phyloP scores from a whole-genome alignment of 2,888 invertebrate genomes.

The Eurytoma adleriae region DNA sequence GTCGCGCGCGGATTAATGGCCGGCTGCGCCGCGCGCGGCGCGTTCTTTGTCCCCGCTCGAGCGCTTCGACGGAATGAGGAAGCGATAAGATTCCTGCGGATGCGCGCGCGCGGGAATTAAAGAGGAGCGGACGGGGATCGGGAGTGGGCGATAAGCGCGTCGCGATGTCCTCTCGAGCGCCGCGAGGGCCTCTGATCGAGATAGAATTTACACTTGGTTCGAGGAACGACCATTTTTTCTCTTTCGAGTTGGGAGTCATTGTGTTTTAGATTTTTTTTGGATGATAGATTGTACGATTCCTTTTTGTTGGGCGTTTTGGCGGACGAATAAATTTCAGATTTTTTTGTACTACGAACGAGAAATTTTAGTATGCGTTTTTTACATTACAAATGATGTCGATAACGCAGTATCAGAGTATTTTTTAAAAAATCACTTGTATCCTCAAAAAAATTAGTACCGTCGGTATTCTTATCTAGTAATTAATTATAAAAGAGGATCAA shows the following conservation, averaged over 20 bases:
- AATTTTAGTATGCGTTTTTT: too few relatives aligned
- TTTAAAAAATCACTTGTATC: too few relatives aligned
- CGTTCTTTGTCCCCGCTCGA: slow-evolving; percentile 1
- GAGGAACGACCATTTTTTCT: too few relatives aligned
- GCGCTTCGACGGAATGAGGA: slow-evolving; percentile 19
- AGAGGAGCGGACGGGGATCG: not conserved
- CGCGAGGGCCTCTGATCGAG: not conserved
- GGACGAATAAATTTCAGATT: too few relatives aligned
- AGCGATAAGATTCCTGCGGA: slow-evolving; percentile 34
- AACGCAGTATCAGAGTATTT: too few relatives aligned
- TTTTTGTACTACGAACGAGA: too few relatives aligned
- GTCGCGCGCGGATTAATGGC: slow-evolving; percentile 40
- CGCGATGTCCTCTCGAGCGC: not conserved
- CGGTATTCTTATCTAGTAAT: too few relatives aligned
- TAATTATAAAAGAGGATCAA: too few relatives aligned
- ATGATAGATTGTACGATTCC: too few relatives aligned
- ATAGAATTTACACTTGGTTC: slow-evolving; percentile 3
- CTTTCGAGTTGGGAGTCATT: not conserved
- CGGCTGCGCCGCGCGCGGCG: not conserved
- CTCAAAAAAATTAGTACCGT: too few relatives aligned
- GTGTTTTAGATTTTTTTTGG: not conserved
- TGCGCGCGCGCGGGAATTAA: not conserved
- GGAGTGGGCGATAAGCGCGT: not conserved
- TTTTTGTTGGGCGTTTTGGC: too few relatives aligned
- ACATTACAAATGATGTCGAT: too few relatives aligned